phyloP scores from a whole-genome alignment of 2,797 vertebrate species.

The Halcyon badia region DNA sequence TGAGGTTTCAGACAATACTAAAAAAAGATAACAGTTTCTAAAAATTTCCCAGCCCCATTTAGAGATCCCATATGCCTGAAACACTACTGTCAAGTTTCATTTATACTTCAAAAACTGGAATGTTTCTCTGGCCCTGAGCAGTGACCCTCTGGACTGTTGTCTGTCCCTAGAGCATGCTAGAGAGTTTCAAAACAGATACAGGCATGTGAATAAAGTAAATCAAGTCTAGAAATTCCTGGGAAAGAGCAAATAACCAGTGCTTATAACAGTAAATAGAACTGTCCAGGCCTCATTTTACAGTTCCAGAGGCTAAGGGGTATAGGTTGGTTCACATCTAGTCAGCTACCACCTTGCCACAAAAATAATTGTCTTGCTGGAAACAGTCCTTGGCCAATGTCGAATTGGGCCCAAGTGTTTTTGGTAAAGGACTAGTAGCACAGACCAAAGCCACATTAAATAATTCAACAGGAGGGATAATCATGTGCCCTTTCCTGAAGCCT shows the following conservation, averaged over 20 bases:
- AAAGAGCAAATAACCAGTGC: background rate
- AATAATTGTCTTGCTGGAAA: background rate
- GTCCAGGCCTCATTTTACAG: background rate
- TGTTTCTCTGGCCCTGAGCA: background rate
- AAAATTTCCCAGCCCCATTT: background rate
- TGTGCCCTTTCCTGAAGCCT: background rate
- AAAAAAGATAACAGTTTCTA: background rate
- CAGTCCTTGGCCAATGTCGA: background rate
- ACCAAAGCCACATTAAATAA: background rate
- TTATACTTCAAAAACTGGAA: background rate
- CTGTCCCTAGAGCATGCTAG: background rate
- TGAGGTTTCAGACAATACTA: background rate
- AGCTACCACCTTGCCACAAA: background rate
- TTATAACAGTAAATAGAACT: background rate
- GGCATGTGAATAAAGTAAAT: constrained; percentile 3
- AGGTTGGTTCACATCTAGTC: background rate
- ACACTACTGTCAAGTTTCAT: background rate
- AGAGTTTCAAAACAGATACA: background rate
- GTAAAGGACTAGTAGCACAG: background rate
- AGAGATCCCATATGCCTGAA: background rate
- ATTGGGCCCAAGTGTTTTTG: background rate
- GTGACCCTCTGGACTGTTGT: background rate
- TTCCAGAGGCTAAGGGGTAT: background rate
- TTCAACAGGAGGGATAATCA: background rate
- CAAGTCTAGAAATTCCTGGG: constrained; percentile 5